phyloP scores from a whole-genome alignment of 2,797 vertebrate genomes.

The Alca torda region DNA sequence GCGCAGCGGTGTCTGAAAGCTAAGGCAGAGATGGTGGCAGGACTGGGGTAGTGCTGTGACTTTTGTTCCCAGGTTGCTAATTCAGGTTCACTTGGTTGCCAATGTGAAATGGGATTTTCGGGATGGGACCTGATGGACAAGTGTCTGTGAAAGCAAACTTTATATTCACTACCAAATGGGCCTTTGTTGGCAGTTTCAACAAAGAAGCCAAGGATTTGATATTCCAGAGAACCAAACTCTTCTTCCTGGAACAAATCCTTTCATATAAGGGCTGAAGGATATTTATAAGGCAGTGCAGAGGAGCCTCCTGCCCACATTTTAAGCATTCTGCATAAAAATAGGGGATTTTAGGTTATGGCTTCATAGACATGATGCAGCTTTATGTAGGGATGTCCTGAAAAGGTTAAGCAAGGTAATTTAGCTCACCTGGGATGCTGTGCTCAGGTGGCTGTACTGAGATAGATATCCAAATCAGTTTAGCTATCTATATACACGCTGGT shows the following conservation, averaged over 20 bases:
- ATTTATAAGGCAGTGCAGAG: not conserved
- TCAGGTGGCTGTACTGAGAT: not conserved
- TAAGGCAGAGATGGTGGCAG: not conserved
- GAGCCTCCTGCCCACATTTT: not conserved
- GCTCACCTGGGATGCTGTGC: not conserved
- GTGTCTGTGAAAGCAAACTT: not conserved
- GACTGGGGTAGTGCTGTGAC: not conserved
- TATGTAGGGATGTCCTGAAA: not conserved
- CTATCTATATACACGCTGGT: accelerated
- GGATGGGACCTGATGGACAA: not conserved
- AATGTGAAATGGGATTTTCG: not conserved
- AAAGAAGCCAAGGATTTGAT: not conserved
- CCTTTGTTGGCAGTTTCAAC: not conserved
- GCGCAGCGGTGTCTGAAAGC: not conserved
- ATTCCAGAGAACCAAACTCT: not conserved
- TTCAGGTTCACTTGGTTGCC: not conserved
- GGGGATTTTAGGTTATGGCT: not conserved
- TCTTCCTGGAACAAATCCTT: not conserved
- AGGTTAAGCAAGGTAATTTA: not conserved
- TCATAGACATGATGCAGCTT: not conserved
- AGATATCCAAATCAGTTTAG: not conserved
- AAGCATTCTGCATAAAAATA: not conserved
- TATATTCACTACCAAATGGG: not conserved
- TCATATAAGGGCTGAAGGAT: not conserved
- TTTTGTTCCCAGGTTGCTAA: not conserved